phyloP scores from a whole-genome alignment of 2,113 vertebrate species.

The Notarius lentiginosus region DNA sequence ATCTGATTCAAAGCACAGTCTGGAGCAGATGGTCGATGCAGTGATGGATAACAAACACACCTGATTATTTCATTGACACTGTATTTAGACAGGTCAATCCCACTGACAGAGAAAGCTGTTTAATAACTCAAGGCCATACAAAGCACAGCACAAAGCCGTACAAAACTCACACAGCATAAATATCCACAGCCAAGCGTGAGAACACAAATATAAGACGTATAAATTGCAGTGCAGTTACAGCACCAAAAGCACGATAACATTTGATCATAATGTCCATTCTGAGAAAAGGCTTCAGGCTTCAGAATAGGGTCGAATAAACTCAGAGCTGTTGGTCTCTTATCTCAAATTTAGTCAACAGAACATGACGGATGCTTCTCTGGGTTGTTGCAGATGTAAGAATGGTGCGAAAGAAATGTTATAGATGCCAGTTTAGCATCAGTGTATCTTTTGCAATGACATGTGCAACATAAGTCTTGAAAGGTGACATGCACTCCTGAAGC shows the following conservation, averaged over 20 bases:
- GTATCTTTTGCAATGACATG: neutral
- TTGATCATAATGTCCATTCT: neutral
- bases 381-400: neutral
- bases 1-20: conserved; percentile 12
- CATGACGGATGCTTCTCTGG: neutral
- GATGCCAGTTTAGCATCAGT: neutral
- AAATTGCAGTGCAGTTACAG: neutral
- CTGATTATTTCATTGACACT: conserved; percentile 13
- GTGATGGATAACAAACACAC: neutral
- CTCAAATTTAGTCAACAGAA: neutral
- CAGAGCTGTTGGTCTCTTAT: neutral
- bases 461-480: neutral
- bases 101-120: neutral
- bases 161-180: neutral
- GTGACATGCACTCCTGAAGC: neutral
- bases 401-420: neutral
- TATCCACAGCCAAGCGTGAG: neutral
- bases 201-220: neutral
- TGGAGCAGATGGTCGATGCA: conserved; percentile 20
- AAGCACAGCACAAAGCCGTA: neutral
- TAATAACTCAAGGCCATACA: neutral
- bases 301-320: neutral
- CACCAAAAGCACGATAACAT: neutral
- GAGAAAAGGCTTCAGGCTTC: neutral
- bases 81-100: neutral